phyloP scores from a whole-genome alignment of 2,797 vertebrate species.

The Spinibarbus caldwelli region DNA sequence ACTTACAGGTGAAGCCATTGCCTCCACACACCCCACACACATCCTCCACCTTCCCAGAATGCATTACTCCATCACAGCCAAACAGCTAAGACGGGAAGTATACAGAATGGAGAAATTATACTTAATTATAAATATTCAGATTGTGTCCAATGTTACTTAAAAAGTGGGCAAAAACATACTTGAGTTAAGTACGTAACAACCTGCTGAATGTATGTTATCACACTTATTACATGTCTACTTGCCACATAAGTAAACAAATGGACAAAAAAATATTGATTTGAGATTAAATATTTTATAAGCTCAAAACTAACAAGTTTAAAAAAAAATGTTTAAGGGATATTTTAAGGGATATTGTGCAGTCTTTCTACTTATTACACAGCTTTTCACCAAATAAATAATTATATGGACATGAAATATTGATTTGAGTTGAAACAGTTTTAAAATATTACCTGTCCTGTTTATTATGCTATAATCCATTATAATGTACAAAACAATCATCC shows the following conservation, averaged over 20 bases:
- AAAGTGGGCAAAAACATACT: background rate
- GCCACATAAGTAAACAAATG: background rate
- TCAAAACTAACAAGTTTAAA: background rate
- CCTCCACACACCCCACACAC: conserved; percentile 88
- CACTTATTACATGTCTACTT: background rate
- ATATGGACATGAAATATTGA: background rate
- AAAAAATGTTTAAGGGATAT: too few species aligned
- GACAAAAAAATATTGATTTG: background rate
- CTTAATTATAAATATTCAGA: background rate
- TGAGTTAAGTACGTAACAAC: background rate
- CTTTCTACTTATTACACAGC: too few species aligned
- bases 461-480: background rate
- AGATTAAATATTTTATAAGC: background rate
- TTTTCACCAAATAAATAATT: too few species aligned
- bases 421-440: background rate
- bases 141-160: background rate
- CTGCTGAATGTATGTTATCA: too few species aligned
- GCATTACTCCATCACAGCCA: conserved; percentile 89
- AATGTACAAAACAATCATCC: background rate
- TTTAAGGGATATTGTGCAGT: background rate
- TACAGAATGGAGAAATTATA: background rate
- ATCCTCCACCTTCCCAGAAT: conserved; percentile 81
- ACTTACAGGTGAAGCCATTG: conserved; percentile 82
- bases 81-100: conserved; percentile 77
- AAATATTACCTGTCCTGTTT: too few species aligned